phyloP scores from a whole-genome alignment of 2,113 vertebrate species.

The Galemys pyrenaicus region DNA sequence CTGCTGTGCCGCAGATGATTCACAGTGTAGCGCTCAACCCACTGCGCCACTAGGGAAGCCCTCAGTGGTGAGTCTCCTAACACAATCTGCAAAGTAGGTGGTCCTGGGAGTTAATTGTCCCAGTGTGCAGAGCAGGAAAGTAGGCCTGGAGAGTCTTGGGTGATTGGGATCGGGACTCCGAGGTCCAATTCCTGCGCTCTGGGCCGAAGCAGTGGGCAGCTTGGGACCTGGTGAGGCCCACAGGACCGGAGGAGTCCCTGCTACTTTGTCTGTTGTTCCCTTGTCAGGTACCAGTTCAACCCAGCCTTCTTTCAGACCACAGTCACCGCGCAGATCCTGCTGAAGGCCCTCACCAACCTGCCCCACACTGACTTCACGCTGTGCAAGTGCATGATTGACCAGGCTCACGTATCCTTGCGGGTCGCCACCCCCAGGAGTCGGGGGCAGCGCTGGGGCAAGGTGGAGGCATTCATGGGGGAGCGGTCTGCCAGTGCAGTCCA shows the following conservation, averaged over 20 bases:
- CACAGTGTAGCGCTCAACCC: too few species aligned
- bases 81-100: not conserved
- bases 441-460: fast-evolving
- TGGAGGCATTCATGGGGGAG: fast-evolving
- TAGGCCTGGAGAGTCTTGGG: not conserved
- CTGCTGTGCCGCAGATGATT: too few species aligned
- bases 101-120: not conserved
- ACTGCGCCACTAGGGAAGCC: too few species aligned
- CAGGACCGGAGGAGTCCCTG: not conserved
- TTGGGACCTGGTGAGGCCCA: not conserved
- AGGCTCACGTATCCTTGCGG: conserved; percentile 92
- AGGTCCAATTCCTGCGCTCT: not conserved
- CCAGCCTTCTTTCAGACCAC: conserved; percentile 95
- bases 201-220: not conserved
- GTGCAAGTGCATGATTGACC: conserved; percentile 98
- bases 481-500: not conserved
- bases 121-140: not conserved
- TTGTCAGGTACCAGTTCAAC: conserved; percentile 95
- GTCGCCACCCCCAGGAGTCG: fast-evolving
- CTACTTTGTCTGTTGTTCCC: not conserved
- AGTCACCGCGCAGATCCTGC: conserved; percentile 94
- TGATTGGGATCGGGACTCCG: not conserved
- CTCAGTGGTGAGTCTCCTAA: too few species aligned
- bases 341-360: conserved; percentile 97
- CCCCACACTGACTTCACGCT: conserved; percentile 98